Conservation (phyloP, 2,113 vertebrate genomes). For the Rissa tridactyla region DNA sequence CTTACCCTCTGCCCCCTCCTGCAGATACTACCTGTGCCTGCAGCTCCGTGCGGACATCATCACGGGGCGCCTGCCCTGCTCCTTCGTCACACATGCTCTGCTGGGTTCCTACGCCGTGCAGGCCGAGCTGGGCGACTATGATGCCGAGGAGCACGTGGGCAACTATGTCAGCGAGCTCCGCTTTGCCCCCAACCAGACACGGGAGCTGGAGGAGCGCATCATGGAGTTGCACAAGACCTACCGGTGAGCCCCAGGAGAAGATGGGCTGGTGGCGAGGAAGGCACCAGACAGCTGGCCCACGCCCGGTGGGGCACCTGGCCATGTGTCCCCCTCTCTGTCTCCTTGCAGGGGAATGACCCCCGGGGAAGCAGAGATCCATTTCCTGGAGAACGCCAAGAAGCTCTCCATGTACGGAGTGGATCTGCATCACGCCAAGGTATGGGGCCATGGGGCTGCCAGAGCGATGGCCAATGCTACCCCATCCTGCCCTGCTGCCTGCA, state of each 20-base stretch:
- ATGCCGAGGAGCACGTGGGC: constrained; percentile 86
- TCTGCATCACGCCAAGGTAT: constrained; percentile 96
- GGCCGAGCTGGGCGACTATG: constrained; percentile 93
- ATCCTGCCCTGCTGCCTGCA: not conserved
- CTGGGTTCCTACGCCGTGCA: constrained; percentile 95
- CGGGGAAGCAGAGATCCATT: constrained; percentile 97
- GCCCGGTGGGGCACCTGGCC: accelerated
- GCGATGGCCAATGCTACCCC: not conserved
- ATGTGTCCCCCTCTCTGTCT: not conserved
- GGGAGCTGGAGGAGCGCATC: constrained; percentile 95
- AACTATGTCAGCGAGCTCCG: constrained; percentile 93
- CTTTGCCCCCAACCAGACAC: constrained; percentile 95
- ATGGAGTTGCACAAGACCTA: constrained; percentile 97
- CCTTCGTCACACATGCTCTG: constrained; percentile 95
- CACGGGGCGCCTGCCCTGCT: constrained; percentile 95
- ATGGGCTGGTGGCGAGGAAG: not conserved
- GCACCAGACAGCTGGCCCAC: not conserved
- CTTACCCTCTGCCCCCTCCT: not conserved
- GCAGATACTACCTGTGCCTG: constrained; percentile 98
- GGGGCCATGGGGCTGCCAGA: not conserved
- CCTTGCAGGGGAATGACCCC: constrained; percentile 91
- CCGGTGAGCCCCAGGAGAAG: constrained; percentile 73
- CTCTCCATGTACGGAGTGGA: constrained; percentile 98
- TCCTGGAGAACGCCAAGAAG: constrained; percentile 98
- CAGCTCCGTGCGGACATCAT: constrained; percentile 98